Percentiles rank a stretch among this genome's conserved stretches.
These are phyloP conservation scores for Laupala kohalensis DNA, from an alignment of 1,140 invertebrate genomes.

Conservation along the genomic window DNA sequence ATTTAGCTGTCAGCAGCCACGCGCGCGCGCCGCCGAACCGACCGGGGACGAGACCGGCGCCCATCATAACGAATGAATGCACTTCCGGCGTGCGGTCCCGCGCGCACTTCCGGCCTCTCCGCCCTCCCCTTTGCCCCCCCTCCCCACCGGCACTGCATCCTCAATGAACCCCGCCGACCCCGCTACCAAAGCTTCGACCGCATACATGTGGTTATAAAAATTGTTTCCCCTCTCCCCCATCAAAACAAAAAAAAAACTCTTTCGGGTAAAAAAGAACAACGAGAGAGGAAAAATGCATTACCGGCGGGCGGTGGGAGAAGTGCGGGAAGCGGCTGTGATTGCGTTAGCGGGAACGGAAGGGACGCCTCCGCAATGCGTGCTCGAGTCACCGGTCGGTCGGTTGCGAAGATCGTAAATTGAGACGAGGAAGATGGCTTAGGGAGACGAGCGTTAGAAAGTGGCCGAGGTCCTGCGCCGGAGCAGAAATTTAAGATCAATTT, in stretches of 20 bases:
- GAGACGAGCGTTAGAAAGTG: not conserved
- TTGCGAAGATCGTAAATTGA: not conserved
- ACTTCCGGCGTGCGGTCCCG: not conserved
- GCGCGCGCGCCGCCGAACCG: not conserved
- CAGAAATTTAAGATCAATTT: not conserved
- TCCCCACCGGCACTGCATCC: not conserved
- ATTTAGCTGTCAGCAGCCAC: slow-evolving; percentile 5
- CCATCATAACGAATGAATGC: slow-evolving; percentile 1
- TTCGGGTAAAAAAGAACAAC: not conserved
- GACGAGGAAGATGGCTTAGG: not conserved
- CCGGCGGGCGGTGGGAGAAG: not conserved
- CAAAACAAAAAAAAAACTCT: too few relatives aligned
- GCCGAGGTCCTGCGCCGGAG: not conserved
- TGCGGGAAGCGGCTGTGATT: not conserved
- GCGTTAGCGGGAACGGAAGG: not conserved
- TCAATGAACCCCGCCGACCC: not conserved
- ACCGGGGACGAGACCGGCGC: not conserved
- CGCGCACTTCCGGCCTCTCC: not conserved
- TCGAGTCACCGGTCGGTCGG: too few relatives aligned
- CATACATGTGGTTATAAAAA: not conserved
- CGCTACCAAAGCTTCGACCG: not conserved
- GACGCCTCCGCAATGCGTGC: too few relatives aligned
- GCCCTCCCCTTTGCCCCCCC: too few relatives aligned
- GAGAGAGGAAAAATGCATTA: not conserved
- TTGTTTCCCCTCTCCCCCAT: not conserved